Percentiles rank a stretch among this genome's conserved stretches.
phyloP scores from a whole-genome alignment of 1,140 invertebrate species.

The Callitettix versicolor region DNA sequence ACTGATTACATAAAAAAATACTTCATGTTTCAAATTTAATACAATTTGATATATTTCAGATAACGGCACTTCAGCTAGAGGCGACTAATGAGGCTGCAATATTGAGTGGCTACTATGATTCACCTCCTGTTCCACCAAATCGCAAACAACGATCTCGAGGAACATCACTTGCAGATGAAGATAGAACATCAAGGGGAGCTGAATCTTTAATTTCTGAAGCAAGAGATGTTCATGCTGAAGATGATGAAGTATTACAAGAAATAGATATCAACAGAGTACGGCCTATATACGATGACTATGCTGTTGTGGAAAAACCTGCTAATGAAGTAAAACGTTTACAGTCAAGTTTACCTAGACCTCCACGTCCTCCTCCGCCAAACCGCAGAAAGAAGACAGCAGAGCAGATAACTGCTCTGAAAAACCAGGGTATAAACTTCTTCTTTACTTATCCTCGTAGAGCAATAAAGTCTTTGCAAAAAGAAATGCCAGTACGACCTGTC shows the following conservation, averaged over 20 bases:
- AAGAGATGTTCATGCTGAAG: slow-evolving; percentile 9
- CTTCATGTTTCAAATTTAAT: too few relatives aligned
- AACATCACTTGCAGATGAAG: slow-evolving; percentile 46
- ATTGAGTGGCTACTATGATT: slow-evolving; percentile 23
- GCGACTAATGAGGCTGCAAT: slow-evolving; percentile 48
- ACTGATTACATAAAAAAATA: too few relatives aligned
- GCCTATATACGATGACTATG: slow-evolving; percentile 39
- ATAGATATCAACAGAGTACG: too few relatives aligned
- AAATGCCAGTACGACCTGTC: slow-evolving; percentile 38
- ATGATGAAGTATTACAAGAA: not conserved
- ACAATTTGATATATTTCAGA: slow-evolving; percentile 41
- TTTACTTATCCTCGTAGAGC: slow-evolving; percentile 38
- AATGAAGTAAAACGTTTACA: slow-evolving; percentile 3
- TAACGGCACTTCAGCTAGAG: slow-evolving; percentile 48
- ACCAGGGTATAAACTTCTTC: slow-evolving; percentile 30
- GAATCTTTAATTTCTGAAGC: slow-evolving; percentile 41
- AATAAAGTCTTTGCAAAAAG: slow-evolving; percentile 20
- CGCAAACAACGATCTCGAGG: slow-evolving; percentile 41
- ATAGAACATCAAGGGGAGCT: slow-evolving; percentile 56
- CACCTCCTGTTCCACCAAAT: slow-evolving; percentile 33
- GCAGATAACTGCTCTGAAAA: slow-evolving; percentile 18
- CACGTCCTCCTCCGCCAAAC: slow-evolving; percentile 38
- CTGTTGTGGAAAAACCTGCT: slow-evolving; percentile 49
- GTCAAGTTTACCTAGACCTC: slow-evolving; percentile 32
- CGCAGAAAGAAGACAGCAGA: slow-evolving; percentile 35